phyloP scores from a whole-genome alignment of 2,797 vertebrate genomes.

The Spondyliosoma cantharus region DNA sequence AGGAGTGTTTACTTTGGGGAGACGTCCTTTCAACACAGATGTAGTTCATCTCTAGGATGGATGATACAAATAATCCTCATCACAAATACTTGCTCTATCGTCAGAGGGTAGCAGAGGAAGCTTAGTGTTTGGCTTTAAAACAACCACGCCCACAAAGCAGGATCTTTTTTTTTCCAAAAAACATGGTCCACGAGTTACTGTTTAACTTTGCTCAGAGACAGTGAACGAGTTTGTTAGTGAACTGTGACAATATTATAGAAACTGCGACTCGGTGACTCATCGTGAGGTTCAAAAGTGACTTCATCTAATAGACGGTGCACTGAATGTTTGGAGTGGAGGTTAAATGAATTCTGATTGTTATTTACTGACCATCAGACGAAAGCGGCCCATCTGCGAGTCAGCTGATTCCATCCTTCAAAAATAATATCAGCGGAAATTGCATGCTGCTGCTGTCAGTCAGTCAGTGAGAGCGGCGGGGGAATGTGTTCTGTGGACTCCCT shows the following conservation, averaged over 20 bases:
- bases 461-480: conserved; percentile 58
- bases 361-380: conserved; percentile 60
- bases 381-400: conserved; percentile 53
- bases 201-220: conserved; percentile 5
- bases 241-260: conserved; percentile 28
- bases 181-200: not conserved
- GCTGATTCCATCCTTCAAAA: conserved; percentile 64
- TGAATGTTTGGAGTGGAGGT: conserved; percentile 52
- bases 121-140: not conserved
- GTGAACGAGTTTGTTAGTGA: conserved; percentile 8
- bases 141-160: not conserved
- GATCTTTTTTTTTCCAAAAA: conserved; percentile 10
- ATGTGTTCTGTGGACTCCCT: conserved; percentile 59
- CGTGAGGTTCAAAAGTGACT: conserved; percentile 41
- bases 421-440: conserved; percentile 69
- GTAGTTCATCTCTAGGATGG: not conserved
- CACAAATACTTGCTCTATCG: not conserved
- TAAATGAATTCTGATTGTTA: conserved; percentile 66
- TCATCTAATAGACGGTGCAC: conserved; percentile 33
- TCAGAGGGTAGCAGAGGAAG: not conserved
- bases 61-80: not conserved
- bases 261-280: conserved; percentile 33
- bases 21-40: not conserved
- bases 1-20: too few species aligned
- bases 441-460: conserved; percentile 58